phyloP scores from a whole-genome alignment of 2,113 vertebrate genomes.

The Melanerpes aurifrons region DNA sequence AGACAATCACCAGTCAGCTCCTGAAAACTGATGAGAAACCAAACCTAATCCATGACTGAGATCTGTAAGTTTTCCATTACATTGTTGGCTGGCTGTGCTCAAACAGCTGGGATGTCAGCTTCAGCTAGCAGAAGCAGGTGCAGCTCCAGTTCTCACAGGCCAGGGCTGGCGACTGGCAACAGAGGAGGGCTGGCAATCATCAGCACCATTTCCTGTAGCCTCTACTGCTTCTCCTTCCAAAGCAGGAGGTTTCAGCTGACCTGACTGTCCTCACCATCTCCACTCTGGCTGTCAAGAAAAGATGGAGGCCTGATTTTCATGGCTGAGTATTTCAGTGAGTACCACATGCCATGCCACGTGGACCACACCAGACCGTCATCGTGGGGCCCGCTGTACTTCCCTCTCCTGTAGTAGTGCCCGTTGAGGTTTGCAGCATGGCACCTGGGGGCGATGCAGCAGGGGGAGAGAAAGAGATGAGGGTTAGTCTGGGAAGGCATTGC shows the following conservation, averaged over 20 bases:
- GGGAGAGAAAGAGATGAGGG: not conserved
- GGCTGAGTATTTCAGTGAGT: conserved; percentile 85
- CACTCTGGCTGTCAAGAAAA: conserved; percentile 82
- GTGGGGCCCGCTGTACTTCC: conserved; percentile 77
- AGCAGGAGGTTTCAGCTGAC: not conserved
- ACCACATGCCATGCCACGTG: conserved; percentile 88
- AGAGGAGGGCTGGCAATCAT: not conserved
- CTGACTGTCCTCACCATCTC: conserved; percentile 73
- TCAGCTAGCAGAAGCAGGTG: not conserved
- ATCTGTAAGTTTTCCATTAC: not conserved
- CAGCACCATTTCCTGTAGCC: not conserved
- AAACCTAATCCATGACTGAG: not conserved
- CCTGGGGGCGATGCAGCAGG: conserved; percentile 38
- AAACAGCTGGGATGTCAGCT: fast-evolving
- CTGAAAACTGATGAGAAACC: not conserved
- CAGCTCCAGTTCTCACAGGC: not conserved
- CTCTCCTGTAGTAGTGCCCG: conserved; percentile 82
- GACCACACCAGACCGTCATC: conserved; percentile 89
- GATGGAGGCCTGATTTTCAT: conserved; percentile 86
- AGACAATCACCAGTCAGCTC: not conserved
- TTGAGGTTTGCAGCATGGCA: conserved; percentile 90
- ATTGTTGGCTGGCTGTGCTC: not conserved
- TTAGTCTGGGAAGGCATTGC: not conserved
- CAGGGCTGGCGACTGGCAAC: not conserved
- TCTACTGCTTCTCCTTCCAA: not conserved